Conservation (phyloP, 2,797 vertebrate species). For the Eremophila alpestris region DNA sequence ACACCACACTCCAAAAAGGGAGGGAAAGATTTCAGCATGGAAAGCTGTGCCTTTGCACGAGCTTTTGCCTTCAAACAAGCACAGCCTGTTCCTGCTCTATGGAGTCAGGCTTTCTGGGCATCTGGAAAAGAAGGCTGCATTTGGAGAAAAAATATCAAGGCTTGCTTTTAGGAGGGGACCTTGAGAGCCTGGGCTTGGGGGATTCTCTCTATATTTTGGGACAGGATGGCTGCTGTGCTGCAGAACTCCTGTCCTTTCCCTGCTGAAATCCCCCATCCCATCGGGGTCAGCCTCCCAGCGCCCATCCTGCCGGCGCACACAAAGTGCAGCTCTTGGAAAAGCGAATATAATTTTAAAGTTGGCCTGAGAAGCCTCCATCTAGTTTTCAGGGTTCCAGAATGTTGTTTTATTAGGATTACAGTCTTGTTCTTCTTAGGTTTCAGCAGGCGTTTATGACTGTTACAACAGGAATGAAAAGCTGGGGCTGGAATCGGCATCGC, state of each 20-base stretch:
- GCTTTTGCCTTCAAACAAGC: neutral
- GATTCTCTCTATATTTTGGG: neutral
- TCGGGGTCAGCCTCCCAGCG: neutral
- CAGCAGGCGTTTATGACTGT: constrained; percentile 70
- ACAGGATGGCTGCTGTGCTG: neutral
- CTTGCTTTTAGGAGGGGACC: neutral
- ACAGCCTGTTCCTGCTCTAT: neutral
- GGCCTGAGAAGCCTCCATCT: constrained; percentile 54
- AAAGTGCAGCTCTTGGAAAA: constrained; percentile 40
- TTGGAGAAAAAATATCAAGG: neutral
- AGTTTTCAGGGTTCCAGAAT: constrained; percentile 69
- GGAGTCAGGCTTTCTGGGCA: neutral
- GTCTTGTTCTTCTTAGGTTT: constrained; percentile 72
- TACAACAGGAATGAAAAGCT: constrained; percentile 71
- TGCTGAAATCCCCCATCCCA: neutral
- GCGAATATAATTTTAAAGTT: constrained; percentile 49
- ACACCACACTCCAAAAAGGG: neutral
- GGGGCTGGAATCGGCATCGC: constrained; percentile 62
- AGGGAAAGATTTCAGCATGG: neutral
- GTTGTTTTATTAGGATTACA: constrained; percentile 72
- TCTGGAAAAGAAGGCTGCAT: neutral
- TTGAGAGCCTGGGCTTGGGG: neutral
- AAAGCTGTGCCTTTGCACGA: neutral
- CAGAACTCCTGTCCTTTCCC: neutral
- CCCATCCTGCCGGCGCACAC: neutral